phyloP scores from a whole-genome alignment of 2,888 invertebrate species.

The Protonemura montana region DNA sequence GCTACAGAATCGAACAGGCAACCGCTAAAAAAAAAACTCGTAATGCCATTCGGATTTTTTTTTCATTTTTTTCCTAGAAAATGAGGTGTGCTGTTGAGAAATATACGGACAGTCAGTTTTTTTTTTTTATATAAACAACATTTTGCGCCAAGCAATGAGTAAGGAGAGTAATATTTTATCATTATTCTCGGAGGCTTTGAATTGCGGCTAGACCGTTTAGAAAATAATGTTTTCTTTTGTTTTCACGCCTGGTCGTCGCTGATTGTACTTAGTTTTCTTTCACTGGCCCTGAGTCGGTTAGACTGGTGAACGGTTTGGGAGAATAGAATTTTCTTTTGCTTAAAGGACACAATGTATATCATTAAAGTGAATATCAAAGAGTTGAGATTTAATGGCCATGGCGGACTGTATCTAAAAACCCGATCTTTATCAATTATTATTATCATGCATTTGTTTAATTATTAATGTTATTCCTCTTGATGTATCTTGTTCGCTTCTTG shows the following conservation, averaged over 20 bases:
- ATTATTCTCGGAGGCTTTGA: conserved; percentile 27
- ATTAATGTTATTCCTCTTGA: not conserved
- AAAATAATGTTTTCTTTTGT: not conserved
- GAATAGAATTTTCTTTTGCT: conserved; percentile 29
- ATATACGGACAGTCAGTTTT: not conserved
- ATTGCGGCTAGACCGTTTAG: not conserved
- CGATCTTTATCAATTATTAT: not conserved
- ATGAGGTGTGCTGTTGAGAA: not conserved
- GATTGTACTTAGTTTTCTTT: conserved; percentile 49
- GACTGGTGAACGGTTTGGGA: conserved; percentile 13
- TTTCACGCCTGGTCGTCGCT: not conserved
- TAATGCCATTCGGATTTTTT: not conserved
- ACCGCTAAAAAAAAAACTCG: not conserved
- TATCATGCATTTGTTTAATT: not conserved
- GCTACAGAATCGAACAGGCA: not conserved
- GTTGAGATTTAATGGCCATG: conserved; percentile 22
- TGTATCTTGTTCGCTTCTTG: not conserved
- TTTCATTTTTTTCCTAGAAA: not conserved
- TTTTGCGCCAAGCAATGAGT: not conserved
- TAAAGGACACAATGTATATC: conserved; percentile 41
- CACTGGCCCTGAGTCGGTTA: conserved; percentile 47
- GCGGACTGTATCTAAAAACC: not conserved
- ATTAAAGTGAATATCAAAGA: conserved; percentile 40
- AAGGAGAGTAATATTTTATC: not conserved
- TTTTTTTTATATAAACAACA: not conserved